phyloP scores from a whole-genome alignment of 2,888 invertebrate species.

The Hemithea aestivaria region DNA sequence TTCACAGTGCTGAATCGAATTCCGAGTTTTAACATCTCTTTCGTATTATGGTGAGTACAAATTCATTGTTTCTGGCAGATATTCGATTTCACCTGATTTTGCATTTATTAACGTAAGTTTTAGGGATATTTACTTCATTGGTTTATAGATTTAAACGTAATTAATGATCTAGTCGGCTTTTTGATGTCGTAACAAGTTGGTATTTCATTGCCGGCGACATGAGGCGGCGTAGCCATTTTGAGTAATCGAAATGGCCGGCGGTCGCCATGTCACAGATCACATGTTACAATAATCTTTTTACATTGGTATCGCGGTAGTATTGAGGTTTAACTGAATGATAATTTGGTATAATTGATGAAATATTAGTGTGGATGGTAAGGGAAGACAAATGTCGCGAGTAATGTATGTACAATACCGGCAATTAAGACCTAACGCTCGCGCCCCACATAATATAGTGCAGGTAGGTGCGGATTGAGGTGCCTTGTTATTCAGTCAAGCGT shows the following conservation, averaged over 20 bases:
- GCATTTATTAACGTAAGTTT: no score
- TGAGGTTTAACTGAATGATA: background rate
- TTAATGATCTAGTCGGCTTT: no score
- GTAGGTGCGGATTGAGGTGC: conserved; percentile 15
- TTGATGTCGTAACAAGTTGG: no score
- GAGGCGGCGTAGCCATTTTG: conserved; percentile 68
- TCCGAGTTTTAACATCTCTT: no score
- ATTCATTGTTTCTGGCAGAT: no score
- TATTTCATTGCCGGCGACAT: conserved; percentile 51
- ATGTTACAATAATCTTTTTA: conserved; percentile 29
- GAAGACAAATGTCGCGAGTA: conserved; percentile 29
- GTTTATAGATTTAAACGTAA: no score
- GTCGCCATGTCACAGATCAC: conserved; percentile 68
- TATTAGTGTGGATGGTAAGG: conserved; percentile 35
- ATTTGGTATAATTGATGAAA: background rate
- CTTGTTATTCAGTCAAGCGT: conserved; percentile 3
- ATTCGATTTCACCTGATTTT: no score
- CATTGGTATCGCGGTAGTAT: no score
- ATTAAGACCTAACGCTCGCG: conserved; percentile 21
- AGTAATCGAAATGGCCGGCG: conserved; percentile 48
- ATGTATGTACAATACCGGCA: conserved; percentile 24
- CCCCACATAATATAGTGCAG: conserved; percentile 21
- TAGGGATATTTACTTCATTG: no score
- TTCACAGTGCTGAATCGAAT: no score
- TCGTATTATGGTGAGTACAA: no score